Percentiles rank a stretch among this genome's conserved stretches.
Evolutionary conservation across 2,797 vertebrate genomes (phyloP).

Genomic region (Sebastes taczanowskii): DNA sequence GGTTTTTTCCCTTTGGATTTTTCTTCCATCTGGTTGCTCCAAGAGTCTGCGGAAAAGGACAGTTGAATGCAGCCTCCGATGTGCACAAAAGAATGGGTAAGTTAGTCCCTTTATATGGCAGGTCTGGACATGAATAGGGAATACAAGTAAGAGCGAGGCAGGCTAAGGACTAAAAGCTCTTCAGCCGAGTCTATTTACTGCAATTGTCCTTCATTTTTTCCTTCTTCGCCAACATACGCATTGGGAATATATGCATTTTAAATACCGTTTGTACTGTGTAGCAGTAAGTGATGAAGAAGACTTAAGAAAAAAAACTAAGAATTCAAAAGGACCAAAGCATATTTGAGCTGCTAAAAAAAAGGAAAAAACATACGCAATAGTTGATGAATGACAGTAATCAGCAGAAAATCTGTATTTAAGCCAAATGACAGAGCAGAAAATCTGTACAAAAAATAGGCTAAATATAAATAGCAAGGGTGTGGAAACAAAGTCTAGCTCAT

Average conservation of each 20-base stretch:
- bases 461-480: slow-evolving; percentile 9
- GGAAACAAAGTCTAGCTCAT: slow-evolving; percentile 11
- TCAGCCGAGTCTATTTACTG: slow-evolving; percentile 65
- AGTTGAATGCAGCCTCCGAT: slow-evolving; percentile 99
- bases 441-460: slow-evolving; percentile 1
- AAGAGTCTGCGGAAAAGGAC: slow-evolving; percentile 91
- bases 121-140: slow-evolving; percentile 81
- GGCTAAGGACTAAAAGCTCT: slow-evolving; percentile 70
- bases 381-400: not conserved
- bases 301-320: not conserved
- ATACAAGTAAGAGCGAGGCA: slow-evolving; percentile 69
- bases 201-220: slow-evolving; percentile 61
- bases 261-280: not conserved
- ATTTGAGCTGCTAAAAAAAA: not conserved
- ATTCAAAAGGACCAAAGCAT: not conserved
- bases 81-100: slow-evolving; percentile 99
- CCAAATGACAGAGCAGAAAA: slow-evolving; percentile 21
- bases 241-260: slow-evolving; percentile 19
- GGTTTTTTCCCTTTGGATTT: slow-evolving; percentile 91
- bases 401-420: slow-evolving; percentile 1
- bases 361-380: not conserved
- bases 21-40: slow-evolving; percentile 92
- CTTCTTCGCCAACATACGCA: slow-evolving; percentile 13
- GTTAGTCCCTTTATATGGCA: slow-evolving; percentile 87
- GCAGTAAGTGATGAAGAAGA: not conserved